Conservation (phyloP, 2,797 vertebrate genomes). For the Podarcis lilfordi region DNA sequence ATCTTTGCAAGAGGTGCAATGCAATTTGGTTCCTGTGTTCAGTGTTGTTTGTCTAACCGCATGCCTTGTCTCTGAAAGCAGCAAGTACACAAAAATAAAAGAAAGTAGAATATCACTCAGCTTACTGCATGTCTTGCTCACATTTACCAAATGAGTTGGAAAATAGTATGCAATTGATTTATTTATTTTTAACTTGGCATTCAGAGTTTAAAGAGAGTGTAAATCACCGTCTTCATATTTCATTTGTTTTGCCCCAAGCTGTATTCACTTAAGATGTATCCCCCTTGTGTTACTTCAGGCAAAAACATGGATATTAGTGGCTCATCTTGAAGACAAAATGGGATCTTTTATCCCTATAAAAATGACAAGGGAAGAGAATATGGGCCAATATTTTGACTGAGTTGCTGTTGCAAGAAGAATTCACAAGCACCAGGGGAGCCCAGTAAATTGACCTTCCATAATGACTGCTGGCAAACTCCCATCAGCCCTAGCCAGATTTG, state of each 20-base stretch:
- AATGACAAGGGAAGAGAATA: too few species aligned
- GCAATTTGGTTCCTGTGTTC: neutral
- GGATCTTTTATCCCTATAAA: too few species aligned
- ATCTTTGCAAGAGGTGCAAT: neutral
- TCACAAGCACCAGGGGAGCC: too few species aligned
- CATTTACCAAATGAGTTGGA: neutral
- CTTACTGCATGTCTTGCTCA: neutral
- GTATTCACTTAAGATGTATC: fast-evolving
- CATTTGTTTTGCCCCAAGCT: neutral
- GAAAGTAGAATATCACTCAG: neutral
- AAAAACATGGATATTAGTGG: neutral
- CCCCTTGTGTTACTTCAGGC: neutral
- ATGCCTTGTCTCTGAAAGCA: neutral
- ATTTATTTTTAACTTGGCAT: neutral
- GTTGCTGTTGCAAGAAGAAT: too few species aligned
- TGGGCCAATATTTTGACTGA: too few species aligned
- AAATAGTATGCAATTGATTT: neutral
- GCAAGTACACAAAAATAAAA: neutral
- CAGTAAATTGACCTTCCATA: too few species aligned
- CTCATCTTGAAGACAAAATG: neutral
- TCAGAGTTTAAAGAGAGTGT: neutral
- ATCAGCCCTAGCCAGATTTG: too few species aligned
- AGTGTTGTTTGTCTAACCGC: neutral
- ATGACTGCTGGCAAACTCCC: too few species aligned
- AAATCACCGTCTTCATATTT: neutral